These are phyloP conservation scores for Bufo bufo DNA, from an alignment of 2,113 vertebrate genomes.

Conservation along the genomic window DNA sequence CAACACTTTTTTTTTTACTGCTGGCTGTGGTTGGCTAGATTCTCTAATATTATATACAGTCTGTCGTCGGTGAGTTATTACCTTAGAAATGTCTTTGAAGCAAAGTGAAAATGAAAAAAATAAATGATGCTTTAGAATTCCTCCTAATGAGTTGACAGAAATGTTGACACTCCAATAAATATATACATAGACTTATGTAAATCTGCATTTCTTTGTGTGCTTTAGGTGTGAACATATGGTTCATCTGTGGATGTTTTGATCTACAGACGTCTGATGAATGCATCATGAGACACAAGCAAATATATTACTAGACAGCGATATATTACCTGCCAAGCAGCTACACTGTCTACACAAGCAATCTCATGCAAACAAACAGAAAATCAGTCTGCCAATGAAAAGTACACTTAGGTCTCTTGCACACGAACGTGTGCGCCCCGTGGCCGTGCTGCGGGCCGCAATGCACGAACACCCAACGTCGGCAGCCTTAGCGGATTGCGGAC, in stretches of 20 bases:
- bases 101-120: not conserved
- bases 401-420: not conserved
- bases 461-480: too few species aligned
- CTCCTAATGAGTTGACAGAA: conserved; percentile 1
- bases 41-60: not conserved
- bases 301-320: conserved; percentile 30
- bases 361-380: not conserved
- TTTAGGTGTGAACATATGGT: conserved; percentile 44
- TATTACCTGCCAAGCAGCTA: conserved; percentile 33
- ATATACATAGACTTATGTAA: conserved; percentile 42
- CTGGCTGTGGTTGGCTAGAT: not conserved
- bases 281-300: conserved; percentile 27
- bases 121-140: not conserved
- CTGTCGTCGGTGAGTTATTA: not conserved
- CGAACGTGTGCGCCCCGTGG: too few species aligned
- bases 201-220: conserved; percentile 32
- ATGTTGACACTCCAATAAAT: conserved; percentile 29
- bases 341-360: conserved; percentile 14
- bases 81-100: not conserved
- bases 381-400: not conserved
- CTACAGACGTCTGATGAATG: conserved; percentile 27
- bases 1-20: not conserved
- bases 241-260: conserved; percentile 39
- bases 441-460: too few species aligned
- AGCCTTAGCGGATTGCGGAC: too few species aligned